Percentiles rank a stretch among this genome's conserved stretches.
These are phyloP conservation scores for Folsomia manolachei DNA, from an alignment of 2,888 invertebrate species.

Conservation along the genomic window DNA sequence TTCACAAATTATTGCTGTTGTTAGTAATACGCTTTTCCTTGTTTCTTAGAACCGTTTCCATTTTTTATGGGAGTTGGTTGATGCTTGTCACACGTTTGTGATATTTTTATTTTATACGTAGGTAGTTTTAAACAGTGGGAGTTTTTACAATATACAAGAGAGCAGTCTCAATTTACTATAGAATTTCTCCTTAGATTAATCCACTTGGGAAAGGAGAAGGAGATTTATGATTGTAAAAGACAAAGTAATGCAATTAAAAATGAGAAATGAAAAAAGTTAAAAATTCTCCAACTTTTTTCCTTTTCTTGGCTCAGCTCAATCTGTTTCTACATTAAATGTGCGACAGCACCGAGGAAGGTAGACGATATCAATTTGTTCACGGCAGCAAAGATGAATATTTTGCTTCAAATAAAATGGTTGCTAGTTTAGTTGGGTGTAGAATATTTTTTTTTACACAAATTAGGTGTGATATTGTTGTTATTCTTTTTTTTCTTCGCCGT, in stretches of 20 bases:
- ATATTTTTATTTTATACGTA: too few relatives aligned
- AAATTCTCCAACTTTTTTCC: not conserved
- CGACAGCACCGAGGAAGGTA: too few relatives aligned
- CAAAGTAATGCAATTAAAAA: conserved; percentile 34
- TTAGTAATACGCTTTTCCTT: not conserved
- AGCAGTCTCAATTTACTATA: conserved; percentile 14
- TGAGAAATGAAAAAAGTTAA: conserved; percentile 35
- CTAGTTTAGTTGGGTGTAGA: too few relatives aligned
- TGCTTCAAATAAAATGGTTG: too few relatives aligned
- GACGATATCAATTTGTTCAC: too few relatives aligned
- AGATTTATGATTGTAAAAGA: conserved; percentile 19
- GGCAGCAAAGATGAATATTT: too few relatives aligned
- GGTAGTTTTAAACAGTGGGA: too few relatives aligned
- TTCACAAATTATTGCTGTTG: conserved; percentile 3
- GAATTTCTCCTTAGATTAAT: conserved; percentile 28
- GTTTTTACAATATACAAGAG: too few relatives aligned
- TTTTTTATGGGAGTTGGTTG: not conserved
- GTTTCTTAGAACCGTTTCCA: not conserved
- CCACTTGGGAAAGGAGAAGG: conserved; percentile 24
- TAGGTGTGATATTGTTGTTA: too few relatives aligned
- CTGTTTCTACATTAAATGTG: too few relatives aligned
- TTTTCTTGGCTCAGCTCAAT: not conserved
- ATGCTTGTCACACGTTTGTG: not conserved
- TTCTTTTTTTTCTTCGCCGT: too few relatives aligned
- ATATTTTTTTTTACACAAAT: too few relatives aligned